Percentiles rank a stretch among this genome's conserved stretches.
Evolutionary conservation across 2,113 vertebrate genomes (phyloP).

Genomic region (Amphilophus citrinellus): DNA sequence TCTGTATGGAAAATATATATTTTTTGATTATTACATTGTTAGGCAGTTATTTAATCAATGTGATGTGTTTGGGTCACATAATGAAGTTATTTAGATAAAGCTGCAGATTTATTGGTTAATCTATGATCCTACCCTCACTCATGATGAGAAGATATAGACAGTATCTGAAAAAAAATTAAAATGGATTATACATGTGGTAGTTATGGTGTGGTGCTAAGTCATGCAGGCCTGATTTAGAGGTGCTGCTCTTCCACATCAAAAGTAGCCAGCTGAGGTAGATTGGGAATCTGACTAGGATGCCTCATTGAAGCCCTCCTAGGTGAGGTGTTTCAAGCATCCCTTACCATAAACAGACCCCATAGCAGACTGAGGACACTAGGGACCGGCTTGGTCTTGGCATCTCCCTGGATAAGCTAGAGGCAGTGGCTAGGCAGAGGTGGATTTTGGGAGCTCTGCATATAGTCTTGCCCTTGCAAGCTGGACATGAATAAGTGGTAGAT

Average conservation of each 20-base stretch:
- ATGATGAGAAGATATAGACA: neutral
- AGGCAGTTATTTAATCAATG: neutral
- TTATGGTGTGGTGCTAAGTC: neutral
- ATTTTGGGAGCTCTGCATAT: neutral
- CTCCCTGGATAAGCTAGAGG: neutral
- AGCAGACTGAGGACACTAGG: neutral
- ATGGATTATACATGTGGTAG: neutral
- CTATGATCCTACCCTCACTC: neutral
- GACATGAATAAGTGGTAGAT: neutral
- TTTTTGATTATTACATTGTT: neutral
- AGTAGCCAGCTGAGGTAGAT: neutral
- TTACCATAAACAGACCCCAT: neutral
- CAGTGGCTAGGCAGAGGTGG: neutral
- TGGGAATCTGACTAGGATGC: neutral
- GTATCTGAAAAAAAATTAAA: neutral
- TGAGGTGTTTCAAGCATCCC: neutral
- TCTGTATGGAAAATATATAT: neutral
- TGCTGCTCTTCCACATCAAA: neutral
- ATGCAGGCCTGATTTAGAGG: neutral
- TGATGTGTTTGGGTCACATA: neutral
- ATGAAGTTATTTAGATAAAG: neutral
- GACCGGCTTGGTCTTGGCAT: neutral
- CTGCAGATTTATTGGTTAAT: neutral
- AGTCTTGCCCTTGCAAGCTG: neutral
- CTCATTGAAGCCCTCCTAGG: neutral